A percentile compares a stretch with the other conserved stretches of the same genome.
Evolutionary conservation across 2,888 invertebrate genomes (phyloP).

Genomic region (Lampropteryx suffumata): DNA sequence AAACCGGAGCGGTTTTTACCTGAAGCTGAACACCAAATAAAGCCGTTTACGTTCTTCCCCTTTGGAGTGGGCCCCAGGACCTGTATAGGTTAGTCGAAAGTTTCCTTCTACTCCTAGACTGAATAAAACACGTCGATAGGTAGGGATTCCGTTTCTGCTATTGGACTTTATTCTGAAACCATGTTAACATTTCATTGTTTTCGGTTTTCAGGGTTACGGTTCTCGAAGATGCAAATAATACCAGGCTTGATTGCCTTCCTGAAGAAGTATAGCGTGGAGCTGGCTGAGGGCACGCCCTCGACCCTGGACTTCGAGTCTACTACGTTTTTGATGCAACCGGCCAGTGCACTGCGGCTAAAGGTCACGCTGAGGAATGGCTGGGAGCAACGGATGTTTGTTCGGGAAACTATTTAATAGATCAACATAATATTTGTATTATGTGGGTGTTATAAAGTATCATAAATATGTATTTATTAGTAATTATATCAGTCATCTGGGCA

Average conservation of each 20-base stretch:
- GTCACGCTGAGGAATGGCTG: conserved; percentile 14
- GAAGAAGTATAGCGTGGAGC: conserved; percentile 48
- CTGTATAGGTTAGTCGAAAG: conserved; percentile 51
- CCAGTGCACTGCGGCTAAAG: conserved; percentile 23
- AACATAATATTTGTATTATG: neutral
- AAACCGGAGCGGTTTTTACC: conserved; percentile 53
- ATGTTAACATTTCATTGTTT: no score
- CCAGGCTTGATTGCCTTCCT: conserved; percentile 51
- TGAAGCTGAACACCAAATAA: conserved; percentile 41
- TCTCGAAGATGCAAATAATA: conserved; percentile 56
- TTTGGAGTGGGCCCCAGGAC: conserved; percentile 57
- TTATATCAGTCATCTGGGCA: no score
- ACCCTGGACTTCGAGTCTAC: conserved; percentile 24
- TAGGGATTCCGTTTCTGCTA: no score
- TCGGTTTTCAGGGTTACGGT: conserved; percentile 48
- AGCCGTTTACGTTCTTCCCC: conserved; percentile 50
- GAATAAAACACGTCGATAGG: no score
- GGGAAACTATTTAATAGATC: neutral
- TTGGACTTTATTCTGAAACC: no score
- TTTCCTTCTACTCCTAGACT: neutral
- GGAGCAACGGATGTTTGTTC: conserved; percentile 3
- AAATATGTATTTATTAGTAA: no score
- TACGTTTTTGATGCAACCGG: conserved; percentile 29
- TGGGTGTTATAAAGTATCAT: no score
- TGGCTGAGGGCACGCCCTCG: conserved; percentile 44